phyloP scores from a whole-genome alignment of 2,888 invertebrate species.

The Caenorhabditis sulstoni region DNA sequence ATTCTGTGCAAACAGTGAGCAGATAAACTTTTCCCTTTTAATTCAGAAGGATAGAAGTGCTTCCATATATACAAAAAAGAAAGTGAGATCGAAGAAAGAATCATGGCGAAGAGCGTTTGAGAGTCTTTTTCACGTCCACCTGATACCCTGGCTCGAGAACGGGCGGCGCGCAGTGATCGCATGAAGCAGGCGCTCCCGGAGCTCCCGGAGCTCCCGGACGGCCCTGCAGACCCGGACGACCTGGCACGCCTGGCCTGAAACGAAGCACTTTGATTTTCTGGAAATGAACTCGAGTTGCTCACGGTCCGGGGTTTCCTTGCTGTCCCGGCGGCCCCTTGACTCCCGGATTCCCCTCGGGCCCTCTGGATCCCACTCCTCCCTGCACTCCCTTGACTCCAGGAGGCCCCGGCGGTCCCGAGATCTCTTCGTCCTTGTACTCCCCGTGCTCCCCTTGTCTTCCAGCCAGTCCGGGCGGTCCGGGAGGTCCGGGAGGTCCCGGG shows the following conservation, averaged over 20 bases:
- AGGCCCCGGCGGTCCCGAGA: slow-evolving; percentile 50
- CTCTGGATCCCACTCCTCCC: slow-evolving; percentile 52
- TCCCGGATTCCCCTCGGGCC: slow-evolving; percentile 53
- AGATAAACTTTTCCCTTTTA: slow-evolving; percentile 20
- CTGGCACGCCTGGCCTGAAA: slow-evolving; percentile 49
- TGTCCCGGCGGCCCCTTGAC: slow-evolving; percentile 53
- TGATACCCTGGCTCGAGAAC: slow-evolving; percentile 58
- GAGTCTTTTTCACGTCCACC: slow-evolving; percentile 47
- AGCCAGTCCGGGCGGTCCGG: slow-evolving; percentile 50
- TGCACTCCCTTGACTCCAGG: slow-evolving; percentile 42
- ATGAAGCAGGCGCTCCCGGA: slow-evolving; percentile 44
- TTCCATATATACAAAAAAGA: slow-evolving; percentile 30
- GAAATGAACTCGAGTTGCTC: slow-evolving; percentile 1
- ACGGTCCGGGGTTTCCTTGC: slow-evolving; percentile 47
- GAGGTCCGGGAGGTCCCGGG: slow-evolving; percentile 56
- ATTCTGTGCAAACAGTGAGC: slow-evolving; percentile 6
- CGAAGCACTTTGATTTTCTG: neutral
- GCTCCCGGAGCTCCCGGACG: slow-evolving; percentile 45
- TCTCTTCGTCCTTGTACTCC: slow-evolving; percentile 14
- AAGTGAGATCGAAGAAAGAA: slow-evolving; percentile 38
- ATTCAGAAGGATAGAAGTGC: no score
- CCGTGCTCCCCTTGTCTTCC: slow-evolving; percentile 43
- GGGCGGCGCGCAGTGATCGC: slow-evolving; percentile 59
- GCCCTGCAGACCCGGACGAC: slow-evolving; percentile 54
- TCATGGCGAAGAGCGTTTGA: slow-evolving; percentile 47